Evolutionary conservation across 2,113 vertebrate genomes (phyloP).

Genomic region (Serinus canaria): DNA sequence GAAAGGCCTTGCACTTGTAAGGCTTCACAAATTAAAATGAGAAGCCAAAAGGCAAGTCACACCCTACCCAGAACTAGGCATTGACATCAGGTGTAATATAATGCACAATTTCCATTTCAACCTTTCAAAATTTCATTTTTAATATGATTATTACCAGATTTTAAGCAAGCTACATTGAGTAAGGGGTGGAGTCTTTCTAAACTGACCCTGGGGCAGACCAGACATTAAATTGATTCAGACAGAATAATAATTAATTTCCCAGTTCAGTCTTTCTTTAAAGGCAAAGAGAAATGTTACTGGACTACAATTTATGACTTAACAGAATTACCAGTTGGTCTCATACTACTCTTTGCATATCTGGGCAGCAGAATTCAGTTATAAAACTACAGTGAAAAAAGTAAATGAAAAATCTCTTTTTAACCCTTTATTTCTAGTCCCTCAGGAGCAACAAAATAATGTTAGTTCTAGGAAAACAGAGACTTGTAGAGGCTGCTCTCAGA

Average conservation of each 20-base stretch:
- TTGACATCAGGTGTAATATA: background rate
- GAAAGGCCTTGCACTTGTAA: background rate
- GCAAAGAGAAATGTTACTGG: background rate
- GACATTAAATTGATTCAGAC: background rate
- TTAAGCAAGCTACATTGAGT: background rate
- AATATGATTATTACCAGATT: background rate
- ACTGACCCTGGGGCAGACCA: background rate
- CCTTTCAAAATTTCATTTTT: background rate
- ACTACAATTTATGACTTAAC: background rate
- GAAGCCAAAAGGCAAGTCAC: background rate
- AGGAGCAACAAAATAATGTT: background rate
- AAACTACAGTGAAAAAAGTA: background rate
- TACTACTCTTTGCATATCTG: background rate
- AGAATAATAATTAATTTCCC: background rate
- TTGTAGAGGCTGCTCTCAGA: background rate
- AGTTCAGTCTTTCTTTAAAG: background rate
- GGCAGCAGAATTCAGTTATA: background rate
- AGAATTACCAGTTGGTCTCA: background rate
- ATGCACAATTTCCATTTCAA: background rate
- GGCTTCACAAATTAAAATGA: background rate
- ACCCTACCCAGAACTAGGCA: background rate
- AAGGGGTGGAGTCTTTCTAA: background rate
- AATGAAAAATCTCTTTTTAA: background rate
- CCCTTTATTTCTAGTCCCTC: background rate
- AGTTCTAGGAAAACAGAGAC: background rate